Evolutionary conservation across 1,140 invertebrate species (phyloP), one percentile per base, ranked within the genome.

Genomic region (Chionoecetes opilio): DNA sequence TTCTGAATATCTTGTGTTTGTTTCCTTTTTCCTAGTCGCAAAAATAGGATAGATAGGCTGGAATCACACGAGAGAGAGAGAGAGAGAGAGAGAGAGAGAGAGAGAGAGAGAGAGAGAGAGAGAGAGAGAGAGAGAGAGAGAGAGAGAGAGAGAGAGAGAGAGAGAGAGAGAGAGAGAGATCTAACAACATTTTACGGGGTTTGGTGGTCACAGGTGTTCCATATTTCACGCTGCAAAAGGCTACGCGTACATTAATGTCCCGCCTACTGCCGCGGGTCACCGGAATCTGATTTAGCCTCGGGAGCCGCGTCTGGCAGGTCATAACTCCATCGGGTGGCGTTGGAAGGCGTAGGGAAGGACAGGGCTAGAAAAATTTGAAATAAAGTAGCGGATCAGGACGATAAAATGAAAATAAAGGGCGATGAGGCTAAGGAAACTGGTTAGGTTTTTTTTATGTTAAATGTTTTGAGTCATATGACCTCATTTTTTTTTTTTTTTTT

Each of bases 401-500:
- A 75, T 75, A 75, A 75, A 75, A 75, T 75, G 63, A n/a, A 75
- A 75, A n/a, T n/a, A n/a, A n/a, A 75, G 63, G 63, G 26, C n/a
- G 26, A 75, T 75, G 63, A n/a, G n/a, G 63, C n/a, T 26, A 75
- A 75, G 46, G 46, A 53, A 53, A 53, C 46, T 2, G 11, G 46
- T 14, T 2, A 53, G 11, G 14, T 46, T 46, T 46, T 46, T 46
- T 46, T 46, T 46, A 5, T 46, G 5, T 9, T 53, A 1, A 14
- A 1, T 53, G 11, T 53, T 17, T 53, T 17, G 0, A 2, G 46
- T 53, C 46, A 53, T 9, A 17, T 53, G 46, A 53, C 21, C 8
- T n/a, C n/a, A n/a, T n/a, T 53, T 53, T 53, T 53, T 53, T 53
- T 2, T 53, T 53, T 53, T 53, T 53, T 53, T 53, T 46, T 46